Percentiles rank a stretch among this genome's conserved stretches.
Conservation (phyloP, 2,797 vertebrate genomes). For the Poecilia picta region DNA sequence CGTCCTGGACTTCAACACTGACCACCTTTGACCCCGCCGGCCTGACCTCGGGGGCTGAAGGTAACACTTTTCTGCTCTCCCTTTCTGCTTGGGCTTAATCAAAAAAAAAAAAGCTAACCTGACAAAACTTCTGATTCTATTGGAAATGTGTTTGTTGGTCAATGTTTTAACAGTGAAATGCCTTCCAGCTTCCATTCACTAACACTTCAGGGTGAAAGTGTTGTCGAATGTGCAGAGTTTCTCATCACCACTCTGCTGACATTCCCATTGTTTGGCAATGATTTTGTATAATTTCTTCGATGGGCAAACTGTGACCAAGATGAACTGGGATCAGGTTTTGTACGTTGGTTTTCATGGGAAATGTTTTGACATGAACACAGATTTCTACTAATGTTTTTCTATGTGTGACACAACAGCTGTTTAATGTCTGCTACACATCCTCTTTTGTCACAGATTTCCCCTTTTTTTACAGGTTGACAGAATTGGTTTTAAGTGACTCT, state of each 20-base stretch:
- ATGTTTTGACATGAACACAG: slow-evolving; percentile 39
- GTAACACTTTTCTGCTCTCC: slow-evolving; percentile 81
- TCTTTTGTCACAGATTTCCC: background rate
- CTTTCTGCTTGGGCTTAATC: slow-evolving; percentile 69
- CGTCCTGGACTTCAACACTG: slow-evolving; percentile 78
- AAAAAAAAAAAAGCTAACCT: slow-evolving; percentile 4
- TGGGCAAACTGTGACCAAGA: slow-evolving; percentile 30
- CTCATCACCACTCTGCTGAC: slow-evolving; percentile 80
- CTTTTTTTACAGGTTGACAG: background rate
- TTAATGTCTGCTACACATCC: slow-evolving; percentile 15
- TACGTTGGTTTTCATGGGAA: slow-evolving; percentile 15
- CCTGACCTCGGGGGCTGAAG: slow-evolving; percentile 75
- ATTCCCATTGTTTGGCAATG: slow-evolving; percentile 87
- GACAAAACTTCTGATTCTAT: slow-evolving; percentile 49
- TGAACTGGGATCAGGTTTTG: slow-evolving; percentile 10
- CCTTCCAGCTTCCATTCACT: slow-evolving; percentile 70
- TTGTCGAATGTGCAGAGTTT: slow-evolving; percentile 84
- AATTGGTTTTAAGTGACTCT: background rate
- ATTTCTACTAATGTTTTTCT: slow-evolving; percentile 40
- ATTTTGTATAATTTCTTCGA: slow-evolving; percentile 27
- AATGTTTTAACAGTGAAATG: slow-evolving; percentile 54
- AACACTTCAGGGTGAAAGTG: slow-evolving; percentile 72
- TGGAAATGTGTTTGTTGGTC: slow-evolving; percentile 73
- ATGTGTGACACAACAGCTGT: slow-evolving; percentile 27
- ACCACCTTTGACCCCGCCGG: slow-evolving; percentile 73